Percentiles rank a stretch among this genome's conserved stretches.
These are phyloP conservation scores for Lanistes nyassanus DNA, from an alignment of 1,140 invertebrate genomes.

Conservation along the genomic window DNA sequence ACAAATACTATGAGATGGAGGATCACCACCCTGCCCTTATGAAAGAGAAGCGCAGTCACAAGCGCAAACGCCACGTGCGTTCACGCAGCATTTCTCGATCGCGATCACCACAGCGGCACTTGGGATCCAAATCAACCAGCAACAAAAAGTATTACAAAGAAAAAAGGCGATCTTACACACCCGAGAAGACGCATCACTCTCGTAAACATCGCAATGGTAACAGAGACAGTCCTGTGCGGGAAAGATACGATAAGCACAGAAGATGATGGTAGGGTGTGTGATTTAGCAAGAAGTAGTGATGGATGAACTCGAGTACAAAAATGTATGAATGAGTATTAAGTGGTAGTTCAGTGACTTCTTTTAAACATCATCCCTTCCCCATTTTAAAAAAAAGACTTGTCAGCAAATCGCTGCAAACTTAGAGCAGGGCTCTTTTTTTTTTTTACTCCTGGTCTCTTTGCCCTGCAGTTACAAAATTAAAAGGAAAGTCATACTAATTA, in stretches of 20 bases:
- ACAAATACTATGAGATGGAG: slow-evolving; percentile 38
- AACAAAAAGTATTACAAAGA: slow-evolving; percentile 47
- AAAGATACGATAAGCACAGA: slow-evolving; percentile 45
- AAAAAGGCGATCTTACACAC: slow-evolving; percentile 47
- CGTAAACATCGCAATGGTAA: slow-evolving; percentile 53
- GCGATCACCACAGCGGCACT: slow-evolving; percentile 24
- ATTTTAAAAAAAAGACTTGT: too few species aligned
- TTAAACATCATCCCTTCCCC: too few species aligned
- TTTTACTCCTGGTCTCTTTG: too few species aligned
- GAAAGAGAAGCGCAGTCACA: slow-evolving; percentile 24
- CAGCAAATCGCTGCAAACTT: too few species aligned
- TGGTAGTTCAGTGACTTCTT: too few species aligned
- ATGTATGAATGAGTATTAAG: too few species aligned
- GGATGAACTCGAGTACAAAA: too few species aligned
- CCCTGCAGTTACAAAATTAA: too few species aligned
- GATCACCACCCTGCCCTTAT: slow-evolving; percentile 19
- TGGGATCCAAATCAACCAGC: slow-evolving; percentile 16
- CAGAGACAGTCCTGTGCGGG: slow-evolving; percentile 40
- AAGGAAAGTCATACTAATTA: too few species aligned
- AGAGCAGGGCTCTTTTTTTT: too few species aligned
- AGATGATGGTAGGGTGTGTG: slow-evolving; percentile 14
- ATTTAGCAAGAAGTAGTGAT: too few species aligned
- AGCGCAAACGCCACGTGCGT: slow-evolving; percentile 26
- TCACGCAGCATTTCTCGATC: slow-evolving; percentile 23
- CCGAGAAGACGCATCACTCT: slow-evolving; percentile 40